Conservation (phyloP, 2,113 vertebrate species). For the Urocitellus parryii region DNA sequence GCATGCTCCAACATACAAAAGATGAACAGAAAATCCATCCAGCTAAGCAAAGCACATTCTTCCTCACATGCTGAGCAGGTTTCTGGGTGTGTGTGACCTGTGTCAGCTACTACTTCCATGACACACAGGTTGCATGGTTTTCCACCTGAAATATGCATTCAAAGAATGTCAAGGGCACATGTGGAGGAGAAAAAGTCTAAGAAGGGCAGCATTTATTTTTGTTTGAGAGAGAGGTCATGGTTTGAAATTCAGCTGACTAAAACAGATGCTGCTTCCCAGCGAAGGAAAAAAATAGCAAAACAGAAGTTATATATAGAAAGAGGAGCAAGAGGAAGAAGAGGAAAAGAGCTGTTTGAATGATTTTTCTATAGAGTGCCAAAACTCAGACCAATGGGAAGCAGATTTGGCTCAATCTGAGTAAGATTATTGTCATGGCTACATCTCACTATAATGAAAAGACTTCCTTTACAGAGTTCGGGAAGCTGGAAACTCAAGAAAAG, state of each 20-base stretch:
- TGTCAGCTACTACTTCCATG: not conserved
- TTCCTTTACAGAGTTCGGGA: slow-evolving; percentile 2
- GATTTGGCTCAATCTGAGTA: not conserved
- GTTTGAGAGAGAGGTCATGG: slow-evolving; percentile 10
- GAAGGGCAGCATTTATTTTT: slow-evolving; percentile 37
- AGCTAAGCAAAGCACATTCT: not conserved
- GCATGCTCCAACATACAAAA: not conserved
- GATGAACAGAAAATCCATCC: not conserved
- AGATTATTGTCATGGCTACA: not conserved
- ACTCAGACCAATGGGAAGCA: not conserved
- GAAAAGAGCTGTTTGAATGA: not conserved
- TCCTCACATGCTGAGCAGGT: not conserved
- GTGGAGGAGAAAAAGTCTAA: slow-evolving; percentile 27
- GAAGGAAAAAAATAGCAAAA: slow-evolving; percentile 44
- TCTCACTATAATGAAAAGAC: not conserved
- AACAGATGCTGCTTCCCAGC: not conserved
- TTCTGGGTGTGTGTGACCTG: not conserved
- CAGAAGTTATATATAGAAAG: not conserved
- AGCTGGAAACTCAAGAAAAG: not conserved
- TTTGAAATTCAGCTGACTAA: slow-evolving; percentile 61
- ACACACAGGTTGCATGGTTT: not conserved
- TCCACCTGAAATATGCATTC: not conserved
- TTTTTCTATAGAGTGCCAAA: not conserved
- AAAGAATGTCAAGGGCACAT: slow-evolving; percentile 20
- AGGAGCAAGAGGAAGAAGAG: not conserved